Base-by-base conservation (phyloP, 2,113 vertebrate species). In the Oreochromis tanganicae region DNA sequence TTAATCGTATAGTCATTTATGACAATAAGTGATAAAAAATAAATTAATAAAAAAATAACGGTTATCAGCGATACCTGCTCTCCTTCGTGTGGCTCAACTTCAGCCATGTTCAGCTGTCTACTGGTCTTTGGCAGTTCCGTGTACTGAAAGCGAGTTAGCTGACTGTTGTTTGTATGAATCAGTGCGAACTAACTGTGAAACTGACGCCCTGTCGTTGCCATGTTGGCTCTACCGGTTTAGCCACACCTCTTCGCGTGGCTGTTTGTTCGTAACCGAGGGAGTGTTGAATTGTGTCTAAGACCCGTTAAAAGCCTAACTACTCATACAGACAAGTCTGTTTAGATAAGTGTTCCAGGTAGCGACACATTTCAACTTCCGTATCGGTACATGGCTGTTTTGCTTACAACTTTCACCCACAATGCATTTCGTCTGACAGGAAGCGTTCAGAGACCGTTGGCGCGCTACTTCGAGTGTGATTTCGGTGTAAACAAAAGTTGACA, bases 101-200 rank as follows among this genome's bases (percentile, higher is more conserved):
- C 96, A 91, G 97, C 97, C 97, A 97, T 97, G 63, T 93, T 96
- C 73, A 84, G 83, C 89, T 80, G 85, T 85, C 78, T n/a, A 48
- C 63, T 56, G 81, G 55, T 80, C 54, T 34, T 43, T 48, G 29
- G 8, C 11, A 82, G 85, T 93, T 94, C 88, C 91, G 88, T 24
- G 81, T 84, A 90, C 38, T 80, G 79, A 84, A 79, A 89, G 90
- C 84, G 63, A 85, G 54, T 68, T 80, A 86, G 83, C 87, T 34
- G 48, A 88, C 80, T 68, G 85, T 59, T 54, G 68, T 38, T 78
- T 13, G 2, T 48, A 87, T 48, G 94, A 95, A 95, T 95, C 94
- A 93, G 91, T 88, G 93, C 73, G 73, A 78, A 78, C 90, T 14
- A 29, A 86, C 8, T 56, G 79, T 16, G 95, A 92, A 95, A 93